phyloP scores from a whole-genome alignment of 2,888 invertebrate species.

The Cantharis flavilabris region DNA sequence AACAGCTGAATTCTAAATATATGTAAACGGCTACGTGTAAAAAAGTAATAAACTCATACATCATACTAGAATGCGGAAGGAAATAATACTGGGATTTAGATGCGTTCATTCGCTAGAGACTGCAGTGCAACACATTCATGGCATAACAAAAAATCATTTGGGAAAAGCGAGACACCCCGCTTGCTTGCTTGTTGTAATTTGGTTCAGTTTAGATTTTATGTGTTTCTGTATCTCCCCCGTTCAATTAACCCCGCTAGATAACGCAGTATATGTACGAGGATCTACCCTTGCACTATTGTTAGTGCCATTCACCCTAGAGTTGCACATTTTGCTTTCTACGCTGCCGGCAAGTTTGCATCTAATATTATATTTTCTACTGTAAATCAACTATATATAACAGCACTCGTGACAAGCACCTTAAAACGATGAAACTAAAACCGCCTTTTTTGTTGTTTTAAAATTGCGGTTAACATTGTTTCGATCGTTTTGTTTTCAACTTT shows the following conservation, averaged over 20 bases:
- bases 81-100: constrained; percentile 19
- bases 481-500: not conserved
- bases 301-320: constrained; percentile 4
- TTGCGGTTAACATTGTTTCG: constrained; percentile 9
- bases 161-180: constrained; percentile 14
- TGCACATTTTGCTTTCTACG: constrained; percentile 25
- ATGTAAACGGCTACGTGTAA: constrained; percentile 19
- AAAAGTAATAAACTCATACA: constrained; percentile 26
- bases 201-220: constrained; percentile 27
- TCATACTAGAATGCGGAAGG: constrained; percentile 23
- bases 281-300: constrained; percentile 23
- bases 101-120: constrained; percentile 13
- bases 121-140: constrained; percentile 12
- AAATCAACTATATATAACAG: not conserved
- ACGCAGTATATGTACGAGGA: constrained; percentile 25
- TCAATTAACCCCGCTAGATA: constrained; percentile 33
- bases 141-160: constrained; percentile 13
- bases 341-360: constrained; percentile 16
- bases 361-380: not conserved
- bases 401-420: constrained; percentile 6
- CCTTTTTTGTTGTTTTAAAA: not conserved
- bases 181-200: constrained; percentile 19
- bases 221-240: constrained; percentile 31
- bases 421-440: constrained; percentile 10
- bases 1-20: constrained; percentile 18